Conservation (phyloP, 2,888 invertebrate genomes). For the Xanthia icteritia region DNA sequence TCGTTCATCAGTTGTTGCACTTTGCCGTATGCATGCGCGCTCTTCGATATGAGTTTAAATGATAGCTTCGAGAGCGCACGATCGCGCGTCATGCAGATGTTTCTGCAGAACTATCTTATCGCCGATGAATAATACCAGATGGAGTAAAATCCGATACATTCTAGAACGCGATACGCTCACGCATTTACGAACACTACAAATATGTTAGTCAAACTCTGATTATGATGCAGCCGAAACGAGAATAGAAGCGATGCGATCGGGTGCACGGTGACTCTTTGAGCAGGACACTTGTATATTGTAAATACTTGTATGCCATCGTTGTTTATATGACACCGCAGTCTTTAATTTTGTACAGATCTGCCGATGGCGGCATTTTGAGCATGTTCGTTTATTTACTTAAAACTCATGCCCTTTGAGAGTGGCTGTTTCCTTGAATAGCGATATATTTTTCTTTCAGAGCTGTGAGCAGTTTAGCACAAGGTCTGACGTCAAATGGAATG, state of each 20-base stretch:
- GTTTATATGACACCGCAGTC: slow-evolving; percentile 72
- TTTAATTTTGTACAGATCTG: slow-evolving; percentile 78
- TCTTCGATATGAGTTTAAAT: slow-evolving; percentile 9
- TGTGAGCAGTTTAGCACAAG: slow-evolving; percentile 89
- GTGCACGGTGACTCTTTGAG: slow-evolving; percentile 49
- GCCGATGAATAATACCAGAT: slow-evolving; percentile 26
- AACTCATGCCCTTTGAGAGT: slow-evolving; percentile 48
- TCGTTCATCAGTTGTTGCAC: slow-evolving; percentile 5
- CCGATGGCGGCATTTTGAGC: slow-evolving; percentile 72
- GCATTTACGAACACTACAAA: slow-evolving; percentile 18
- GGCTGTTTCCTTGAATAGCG: slow-evolving; percentile 73
- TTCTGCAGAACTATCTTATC: slow-evolving; percentile 39
- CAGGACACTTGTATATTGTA: slow-evolving; percentile 77
- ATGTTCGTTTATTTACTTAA: slow-evolving; percentile 73
- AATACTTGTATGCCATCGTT: slow-evolving; percentile 77
- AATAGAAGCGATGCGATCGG: slow-evolving; percentile 54
- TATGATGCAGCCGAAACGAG: slow-evolving; percentile 44
- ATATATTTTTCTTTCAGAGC: slow-evolving; percentile 85
- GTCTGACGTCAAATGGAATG: slow-evolving; percentile 93
- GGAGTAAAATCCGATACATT: slow-evolving; percentile 22
- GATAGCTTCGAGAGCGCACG: slow-evolving; percentile 12
- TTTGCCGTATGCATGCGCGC: slow-evolving; percentile 2
- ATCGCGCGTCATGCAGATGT: slow-evolving; percentile 11
- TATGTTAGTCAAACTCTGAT: slow-evolving; percentile 27
- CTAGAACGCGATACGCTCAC: slow-evolving; percentile 22